phyloP scores from a whole-genome alignment of 2,888 invertebrate genomes.

The Tridacna crocea region DNA sequence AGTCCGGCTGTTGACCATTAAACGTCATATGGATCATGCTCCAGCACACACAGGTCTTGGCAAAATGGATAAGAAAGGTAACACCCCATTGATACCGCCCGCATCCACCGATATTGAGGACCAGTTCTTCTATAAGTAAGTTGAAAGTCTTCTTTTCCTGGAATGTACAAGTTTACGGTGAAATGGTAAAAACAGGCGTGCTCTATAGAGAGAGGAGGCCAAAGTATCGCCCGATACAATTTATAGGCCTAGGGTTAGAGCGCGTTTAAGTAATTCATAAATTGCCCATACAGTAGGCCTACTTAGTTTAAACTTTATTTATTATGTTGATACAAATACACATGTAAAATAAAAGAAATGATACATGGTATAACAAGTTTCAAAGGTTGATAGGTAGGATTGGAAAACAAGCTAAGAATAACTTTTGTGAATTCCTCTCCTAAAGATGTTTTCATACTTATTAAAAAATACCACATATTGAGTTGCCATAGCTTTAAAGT shows the following conservation, averaged over 20 bases:
- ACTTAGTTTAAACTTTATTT: too few species aligned
- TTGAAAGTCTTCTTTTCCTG: constrained; percentile 13
- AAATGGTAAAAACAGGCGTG: neutral
- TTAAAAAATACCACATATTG: too few species aligned
- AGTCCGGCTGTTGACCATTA: constrained; percentile 10
- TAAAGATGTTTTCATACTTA: too few species aligned
- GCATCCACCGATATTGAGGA: constrained; percentile 64
- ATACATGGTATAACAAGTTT: too few species aligned
- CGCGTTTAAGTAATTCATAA: neutral
- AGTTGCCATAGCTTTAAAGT: too few species aligned
- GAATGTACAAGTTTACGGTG: neutral
- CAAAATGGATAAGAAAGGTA: constrained; percentile 49
- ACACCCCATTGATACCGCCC: constrained; percentile 67
- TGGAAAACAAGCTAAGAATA: too few species aligned
- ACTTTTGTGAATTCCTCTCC: too few species aligned
- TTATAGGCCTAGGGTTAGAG: neutral
- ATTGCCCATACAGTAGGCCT: too few species aligned
- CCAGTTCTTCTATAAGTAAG: constrained; percentile 58
- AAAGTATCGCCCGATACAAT: neutral
- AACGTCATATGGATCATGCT: constrained; percentile 61
- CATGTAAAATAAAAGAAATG: too few species aligned
- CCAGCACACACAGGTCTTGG: constrained; percentile 62
- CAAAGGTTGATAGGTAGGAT: too few species aligned
- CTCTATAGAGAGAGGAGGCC: neutral
- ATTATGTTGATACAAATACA: too few species aligned